These are phyloP conservation scores for Marcusenius ussheri DNA, from an alignment of 2,113 vertebrate genomes.

Conservation along the genomic window DNA sequence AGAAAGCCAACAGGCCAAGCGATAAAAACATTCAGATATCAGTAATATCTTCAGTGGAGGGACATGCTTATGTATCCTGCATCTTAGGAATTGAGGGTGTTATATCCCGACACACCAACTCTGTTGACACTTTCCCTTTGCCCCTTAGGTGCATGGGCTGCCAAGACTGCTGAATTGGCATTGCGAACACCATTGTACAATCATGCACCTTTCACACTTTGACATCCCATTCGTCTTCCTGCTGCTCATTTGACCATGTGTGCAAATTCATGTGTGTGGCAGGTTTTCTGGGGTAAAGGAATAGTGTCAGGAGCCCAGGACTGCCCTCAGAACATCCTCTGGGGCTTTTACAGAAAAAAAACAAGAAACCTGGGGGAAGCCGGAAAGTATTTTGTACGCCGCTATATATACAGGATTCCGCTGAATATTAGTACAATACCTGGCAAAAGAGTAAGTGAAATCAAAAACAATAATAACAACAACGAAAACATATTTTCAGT, in stretches of 20 bases:
- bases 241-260: background rate
- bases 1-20: background rate
- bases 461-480: background rate
- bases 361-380: background rate
- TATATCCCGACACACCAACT: background rate
- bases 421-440: background rate
- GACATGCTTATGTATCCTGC: background rate
- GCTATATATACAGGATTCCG: background rate
- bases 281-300: conserved; percentile 49
- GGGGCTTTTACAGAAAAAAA: background rate
- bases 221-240: conserved; percentile 5
- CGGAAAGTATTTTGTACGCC: background rate
- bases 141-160: background rate
- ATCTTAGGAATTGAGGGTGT: background rate
- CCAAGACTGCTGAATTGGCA: background rate
- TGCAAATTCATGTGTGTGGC: conserved; percentile 37
- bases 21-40: background rate
- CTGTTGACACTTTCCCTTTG: background rate
- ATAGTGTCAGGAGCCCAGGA: background rate
- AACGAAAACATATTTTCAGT: background rate
- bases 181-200: background rate
- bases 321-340: background rate
- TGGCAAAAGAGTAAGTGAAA: background rate
- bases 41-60: background rate
- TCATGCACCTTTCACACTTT: background rate